phyloP scores from a whole-genome alignment of 2,113 vertebrate genomes.

The Podarcis raffonei region DNA sequence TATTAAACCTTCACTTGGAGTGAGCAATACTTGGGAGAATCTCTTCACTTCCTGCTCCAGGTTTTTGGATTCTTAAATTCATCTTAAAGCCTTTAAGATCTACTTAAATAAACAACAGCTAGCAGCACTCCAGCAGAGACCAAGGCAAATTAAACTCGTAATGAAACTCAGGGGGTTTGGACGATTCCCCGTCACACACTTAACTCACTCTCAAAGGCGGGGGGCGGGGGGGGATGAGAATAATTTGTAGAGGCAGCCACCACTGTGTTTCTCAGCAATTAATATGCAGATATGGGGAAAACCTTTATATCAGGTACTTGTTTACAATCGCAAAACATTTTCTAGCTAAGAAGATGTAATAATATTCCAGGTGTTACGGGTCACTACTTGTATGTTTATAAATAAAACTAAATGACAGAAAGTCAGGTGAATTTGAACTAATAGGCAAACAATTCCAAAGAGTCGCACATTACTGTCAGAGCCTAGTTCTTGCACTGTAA shows the following conservation, averaged over 20 bases:
- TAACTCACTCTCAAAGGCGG: not conserved
- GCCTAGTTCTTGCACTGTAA: not conserved
- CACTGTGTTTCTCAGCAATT: conserved; percentile 30
- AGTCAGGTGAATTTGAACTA: conserved; percentile 38
- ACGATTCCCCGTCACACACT: not conserved
- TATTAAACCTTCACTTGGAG: accelerated
- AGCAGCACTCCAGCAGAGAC: not conserved
- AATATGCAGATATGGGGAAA: conserved; percentile 41
- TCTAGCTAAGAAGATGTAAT: conserved; percentile 31
- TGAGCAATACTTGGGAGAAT: not conserved
- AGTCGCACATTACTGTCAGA: not conserved
- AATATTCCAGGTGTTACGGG: not conserved
- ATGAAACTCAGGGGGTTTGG: not conserved
- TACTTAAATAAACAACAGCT: not conserved
- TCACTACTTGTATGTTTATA: not conserved
- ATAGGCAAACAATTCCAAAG: conserved; percentile 12
- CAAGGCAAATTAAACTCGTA: not conserved
- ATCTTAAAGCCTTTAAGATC: not conserved
- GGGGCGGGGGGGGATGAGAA: not conserved
- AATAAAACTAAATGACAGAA: not conserved
- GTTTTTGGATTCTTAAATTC: accelerated
- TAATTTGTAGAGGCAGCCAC: conserved; percentile 25
- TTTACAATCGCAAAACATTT: conserved; percentile 46
- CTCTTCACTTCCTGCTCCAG: not conserved
- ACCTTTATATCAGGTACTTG: conserved; percentile 40